Percentiles rank a stretch among this genome's conserved stretches.
These are phyloP conservation scores for Branchipolynoe longqiensis DNA, from an alignment of 2,888 invertebrate species.

Conservation along the genomic window DNA sequence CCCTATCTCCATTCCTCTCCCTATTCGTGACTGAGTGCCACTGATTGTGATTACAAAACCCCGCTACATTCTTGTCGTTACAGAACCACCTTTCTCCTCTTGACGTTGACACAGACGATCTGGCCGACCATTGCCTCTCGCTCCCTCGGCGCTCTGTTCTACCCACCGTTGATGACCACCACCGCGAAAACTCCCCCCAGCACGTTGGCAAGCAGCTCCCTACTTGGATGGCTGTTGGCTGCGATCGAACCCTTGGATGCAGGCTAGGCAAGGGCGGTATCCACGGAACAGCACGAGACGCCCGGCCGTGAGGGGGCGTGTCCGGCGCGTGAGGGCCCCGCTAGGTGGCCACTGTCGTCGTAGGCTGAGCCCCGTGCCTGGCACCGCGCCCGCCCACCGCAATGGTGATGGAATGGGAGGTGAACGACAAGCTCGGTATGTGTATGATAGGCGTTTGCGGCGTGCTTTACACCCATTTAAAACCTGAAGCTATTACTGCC, in stretches of 20 bases:
- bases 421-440: conserved; percentile 44
- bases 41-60: no score
- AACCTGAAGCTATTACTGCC: no score
- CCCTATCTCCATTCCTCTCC: no score
- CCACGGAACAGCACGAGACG: conserved; percentile 34
- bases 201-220: conserved; percentile 3
- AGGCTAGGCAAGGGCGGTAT: conserved; percentile 50
- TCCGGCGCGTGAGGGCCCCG: background rate
- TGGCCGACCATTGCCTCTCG: no score
- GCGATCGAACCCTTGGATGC: conserved; percentile 45
- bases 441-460: no score
- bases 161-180: conserved; percentile 20
- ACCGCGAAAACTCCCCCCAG: conserved; percentile 31
- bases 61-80: no score
- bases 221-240: conserved; percentile 35
- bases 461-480: background rate
- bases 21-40: no score
- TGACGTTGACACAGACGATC: no score
- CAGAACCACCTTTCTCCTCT: no score
- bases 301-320: conserved; percentile 7
- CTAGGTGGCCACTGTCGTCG: background rate
- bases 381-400: background rate
- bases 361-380: background rate
- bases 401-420: conserved; percentile 51
- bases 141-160: no score